Conservation (phyloP, 1,140 invertebrate species). For the Listronotus bonariensis region DNA sequence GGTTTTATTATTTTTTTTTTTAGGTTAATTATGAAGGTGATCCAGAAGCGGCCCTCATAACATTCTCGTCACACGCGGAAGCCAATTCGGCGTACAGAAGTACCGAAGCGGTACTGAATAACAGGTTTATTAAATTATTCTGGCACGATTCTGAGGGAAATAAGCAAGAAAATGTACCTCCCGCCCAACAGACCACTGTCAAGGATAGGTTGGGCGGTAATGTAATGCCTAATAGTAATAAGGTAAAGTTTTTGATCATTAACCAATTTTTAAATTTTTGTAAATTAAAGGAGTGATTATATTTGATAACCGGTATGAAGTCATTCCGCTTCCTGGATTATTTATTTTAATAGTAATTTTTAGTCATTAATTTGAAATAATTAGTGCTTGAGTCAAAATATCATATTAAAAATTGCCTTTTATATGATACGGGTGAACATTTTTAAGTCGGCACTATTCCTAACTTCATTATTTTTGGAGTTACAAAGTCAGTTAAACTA, state of each 20-base stretch:
- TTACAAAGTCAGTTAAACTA: too few relatives aligned
- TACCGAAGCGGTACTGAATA: slow-evolving; percentile 95
- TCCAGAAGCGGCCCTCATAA: slow-evolving; percentile 90
- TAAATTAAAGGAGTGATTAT: too few relatives aligned
- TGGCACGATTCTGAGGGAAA: slow-evolving; percentile 64
- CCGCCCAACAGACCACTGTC: slow-evolving; percentile 58
- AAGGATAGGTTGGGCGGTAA: slow-evolving; percentile 60
- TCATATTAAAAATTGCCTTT: too few relatives aligned
- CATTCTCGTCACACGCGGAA: slow-evolving; percentile 85
- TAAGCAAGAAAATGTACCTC: slow-evolving; percentile 66
- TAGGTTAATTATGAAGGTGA: slow-evolving; percentile 78
- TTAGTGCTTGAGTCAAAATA: too few relatives aligned
- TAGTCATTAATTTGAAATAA: too few relatives aligned
- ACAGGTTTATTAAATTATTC: slow-evolving; percentile 85
- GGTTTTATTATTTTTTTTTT: slow-evolving; percentile 1
- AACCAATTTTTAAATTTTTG: too few relatives aligned
- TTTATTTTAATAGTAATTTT: too few relatives aligned
- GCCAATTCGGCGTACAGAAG: slow-evolving; percentile 92
- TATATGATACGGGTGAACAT: too few relatives aligned
- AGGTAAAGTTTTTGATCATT: slow-evolving; percentile 36
- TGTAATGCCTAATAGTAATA: slow-evolving; percentile 57
- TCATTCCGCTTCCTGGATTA: too few relatives aligned
- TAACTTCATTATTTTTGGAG: too few relatives aligned
- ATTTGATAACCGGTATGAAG: too few relatives aligned
- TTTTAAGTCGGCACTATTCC: too few relatives aligned